Base-by-base conservation (phyloP, 2,888 invertebrate species). In the Eupelmus urozonus region DNA sequence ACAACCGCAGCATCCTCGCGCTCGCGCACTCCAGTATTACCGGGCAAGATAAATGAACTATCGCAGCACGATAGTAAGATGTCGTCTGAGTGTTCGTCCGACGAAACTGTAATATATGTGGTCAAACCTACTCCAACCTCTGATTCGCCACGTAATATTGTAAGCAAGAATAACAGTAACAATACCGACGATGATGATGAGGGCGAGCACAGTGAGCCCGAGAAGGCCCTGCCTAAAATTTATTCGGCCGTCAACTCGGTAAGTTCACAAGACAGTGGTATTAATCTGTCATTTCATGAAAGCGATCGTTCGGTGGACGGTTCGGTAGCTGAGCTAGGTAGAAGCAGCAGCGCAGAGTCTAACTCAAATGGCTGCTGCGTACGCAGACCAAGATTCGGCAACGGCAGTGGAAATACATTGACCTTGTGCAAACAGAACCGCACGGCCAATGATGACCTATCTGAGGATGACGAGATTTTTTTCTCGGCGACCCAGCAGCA, bases 191-290 rank as follows among this genome's bases (percentile, higher is more conserved):
- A 93, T 77, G 91, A 92, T 63, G 90, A 87, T 34, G 89, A 91
- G 90, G 83, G 91, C 23, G 78, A 83, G 45, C 81, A 84, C 49
- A 85, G 85, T 62, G 85, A 85, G 88, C 49, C 90, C 90, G 84
- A 90, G 91, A 90, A 92, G 91, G 81, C 91, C 40, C 80, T 89
- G 88, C 85, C 93, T 78, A 92, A 93, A 83, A 91, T 91, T 29
- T 93, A 93, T 88, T 93, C 93, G 79, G 92, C 93, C 83, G 93
- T 94, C 67, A 93, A 93, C 78, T 94, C 94, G 72, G 92, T 94
- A 69, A 94, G 95, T 84, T 95, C 94, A 4, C 95, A 95, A 87
- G 95, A 95, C 86, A 95, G 95, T 83, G 95, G 95, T 0, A 95
- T 95, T 75, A 95, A 95, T 86, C 90, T 95, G 89, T 93, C 93